Conservation (phyloP, 2,113 vertebrate genomes). For the Lycocorax pyrrhopterus region DNA sequence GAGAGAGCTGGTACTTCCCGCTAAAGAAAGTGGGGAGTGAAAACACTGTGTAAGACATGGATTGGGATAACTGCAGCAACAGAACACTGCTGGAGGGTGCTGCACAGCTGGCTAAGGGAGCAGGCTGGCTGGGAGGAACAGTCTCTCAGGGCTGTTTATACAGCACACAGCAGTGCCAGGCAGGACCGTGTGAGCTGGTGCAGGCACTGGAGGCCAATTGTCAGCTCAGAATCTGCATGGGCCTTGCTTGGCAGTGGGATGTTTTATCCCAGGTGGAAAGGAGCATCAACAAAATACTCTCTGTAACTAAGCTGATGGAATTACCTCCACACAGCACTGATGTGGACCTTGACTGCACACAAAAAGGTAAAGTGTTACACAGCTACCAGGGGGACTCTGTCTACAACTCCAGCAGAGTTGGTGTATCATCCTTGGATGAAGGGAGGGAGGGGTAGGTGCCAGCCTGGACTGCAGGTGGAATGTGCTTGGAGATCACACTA, state of each 20-base stretch:
- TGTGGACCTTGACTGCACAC: neutral
- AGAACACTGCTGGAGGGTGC: neutral
- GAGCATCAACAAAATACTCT: neutral
- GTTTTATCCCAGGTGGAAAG: neutral
- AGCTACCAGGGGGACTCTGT: neutral
- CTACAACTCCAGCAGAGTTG: neutral
- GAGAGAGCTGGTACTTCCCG: neutral
- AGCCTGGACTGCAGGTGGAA: neutral
- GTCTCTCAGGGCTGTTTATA: neutral
- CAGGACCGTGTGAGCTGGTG: neutral
- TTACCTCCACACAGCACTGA: neutral
- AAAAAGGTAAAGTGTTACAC: neutral
- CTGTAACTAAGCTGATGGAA: neutral
- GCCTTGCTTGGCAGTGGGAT: neutral
- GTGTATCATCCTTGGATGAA: neutral
- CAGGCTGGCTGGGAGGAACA: neutral
- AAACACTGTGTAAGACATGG: neutral
- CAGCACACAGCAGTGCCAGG: neutral
- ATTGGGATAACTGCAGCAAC: neutral
- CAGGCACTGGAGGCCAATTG: neutral
- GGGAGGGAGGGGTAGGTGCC: neutral
- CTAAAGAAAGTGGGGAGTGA: neutral
- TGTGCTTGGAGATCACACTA: neutral
- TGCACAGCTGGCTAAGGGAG: neutral
- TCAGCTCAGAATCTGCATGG: neutral